Conservation (phyloP, 2,797 vertebrate species). For the Mormyrops attenuatus region DNA sequence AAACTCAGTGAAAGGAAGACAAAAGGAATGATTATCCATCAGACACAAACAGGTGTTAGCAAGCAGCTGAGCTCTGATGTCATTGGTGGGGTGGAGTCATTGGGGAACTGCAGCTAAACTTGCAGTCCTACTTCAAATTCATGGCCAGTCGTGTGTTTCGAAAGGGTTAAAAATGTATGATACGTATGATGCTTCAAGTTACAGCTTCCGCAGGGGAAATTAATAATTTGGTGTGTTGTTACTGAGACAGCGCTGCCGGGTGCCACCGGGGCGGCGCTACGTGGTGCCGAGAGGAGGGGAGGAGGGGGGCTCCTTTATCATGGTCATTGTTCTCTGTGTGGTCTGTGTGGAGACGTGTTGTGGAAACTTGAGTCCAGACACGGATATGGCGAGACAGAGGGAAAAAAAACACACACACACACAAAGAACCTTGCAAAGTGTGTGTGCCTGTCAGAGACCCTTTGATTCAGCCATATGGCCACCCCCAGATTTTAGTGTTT, state of each 20-base stretch:
- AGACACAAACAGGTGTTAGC: not conserved
- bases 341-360: not conserved
- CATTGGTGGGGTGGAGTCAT: not conserved
- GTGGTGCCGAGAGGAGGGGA: not conserved
- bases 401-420: not conserved
- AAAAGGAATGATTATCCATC: not conserved
- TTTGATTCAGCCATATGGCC: slow-evolving; percentile 49
- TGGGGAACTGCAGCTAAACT: not conserved
- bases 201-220: not conserved
- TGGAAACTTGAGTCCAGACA: slow-evolving; percentile 1
- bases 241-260: not conserved
- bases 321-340: not conserved
- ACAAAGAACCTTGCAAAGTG: not conserved
- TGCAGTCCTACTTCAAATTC: not conserved
- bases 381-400: not conserved
- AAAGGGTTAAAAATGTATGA: not conserved
- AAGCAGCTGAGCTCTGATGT: not conserved
- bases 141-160: not conserved
- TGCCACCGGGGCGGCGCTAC: not conserved
- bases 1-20: not conserved
- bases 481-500: slow-evolving; percentile 53
- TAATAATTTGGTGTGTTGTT: not conserved
- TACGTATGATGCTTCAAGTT: not conserved
- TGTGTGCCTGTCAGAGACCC: slow-evolving; percentile 44
- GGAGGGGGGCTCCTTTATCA: not conserved